Base-by-base conservation (phyloP, 2,113 vertebrate genomes). In the Centropus unirufus region DNA sequence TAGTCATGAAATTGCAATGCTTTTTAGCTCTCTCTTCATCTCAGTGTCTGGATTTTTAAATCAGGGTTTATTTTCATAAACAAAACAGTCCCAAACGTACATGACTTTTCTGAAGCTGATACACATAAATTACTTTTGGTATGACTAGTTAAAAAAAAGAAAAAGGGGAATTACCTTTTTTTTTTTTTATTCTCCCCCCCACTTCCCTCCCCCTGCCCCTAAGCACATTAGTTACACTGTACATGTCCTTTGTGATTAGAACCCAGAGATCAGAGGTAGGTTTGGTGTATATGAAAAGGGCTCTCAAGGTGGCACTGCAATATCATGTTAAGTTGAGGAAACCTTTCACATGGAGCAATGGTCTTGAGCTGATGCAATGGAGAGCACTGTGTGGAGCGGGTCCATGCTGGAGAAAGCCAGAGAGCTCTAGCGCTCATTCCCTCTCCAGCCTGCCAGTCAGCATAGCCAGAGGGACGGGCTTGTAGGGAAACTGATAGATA, bases 271-370 rank as follows among this genome's bases (percentile, higher is more conserved):
- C 4, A 2, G 2, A 5, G 26, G 57, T 11, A 40, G 32, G 22
- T 81, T 29, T 69, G 22, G 67, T 34, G 23, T 12, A 5, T 15
- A 5, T 40, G 44, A 47, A 57, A 34, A 52, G 52, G 34, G 22
- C 69, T 93, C 77, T 96, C 34, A 59, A 75, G 89, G 74, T 87
- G 94, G 77, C 87, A 87, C 74, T 95, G 78, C 81, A 54, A 47
- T 79, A 89, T 79, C 87, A 72, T 1, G 1, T 23, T 72, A 81
- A 63, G 22, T 22, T 32, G n/a, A 83, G 77, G 64, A 30, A 78
- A 46, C 47, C 22, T 73, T 54, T 61, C 29, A 6, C 5, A 1
- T 15, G 14, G 42, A 80, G 26, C 30, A 29, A 6, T 22, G 30
- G 6, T 24, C 34, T 2, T 5, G 23, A 76, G 32, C 63, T 2